Conservation (phyloP, 2,888 invertebrate genomes). For the Hypomecis punctinalis region DNA sequence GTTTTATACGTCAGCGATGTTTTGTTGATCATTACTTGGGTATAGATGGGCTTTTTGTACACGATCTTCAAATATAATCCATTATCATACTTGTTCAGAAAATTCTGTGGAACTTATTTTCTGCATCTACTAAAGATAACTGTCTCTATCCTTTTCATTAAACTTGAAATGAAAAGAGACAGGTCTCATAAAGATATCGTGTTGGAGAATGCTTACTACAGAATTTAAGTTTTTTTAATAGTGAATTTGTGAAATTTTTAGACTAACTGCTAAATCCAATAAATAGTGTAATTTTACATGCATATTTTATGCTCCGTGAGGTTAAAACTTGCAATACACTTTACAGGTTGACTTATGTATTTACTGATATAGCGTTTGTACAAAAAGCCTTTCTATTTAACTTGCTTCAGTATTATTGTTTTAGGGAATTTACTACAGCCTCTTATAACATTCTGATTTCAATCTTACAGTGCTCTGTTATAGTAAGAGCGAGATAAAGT, state of each 20-base stretch:
- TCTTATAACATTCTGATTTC: slow-evolving; percentile 1
- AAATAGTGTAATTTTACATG: no score
- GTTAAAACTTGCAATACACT: no score
- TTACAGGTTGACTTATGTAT: no score
- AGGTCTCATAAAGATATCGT: background rate
- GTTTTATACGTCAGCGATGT: slow-evolving; percentile 59
- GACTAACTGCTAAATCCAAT: no score
- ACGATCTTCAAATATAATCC: background rate
- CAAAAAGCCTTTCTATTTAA: background rate
- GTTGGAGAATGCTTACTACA: background rate
- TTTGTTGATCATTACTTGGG: slow-evolving; percentile 40
- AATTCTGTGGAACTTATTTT: background rate
- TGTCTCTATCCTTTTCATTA: background rate
- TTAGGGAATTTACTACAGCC: background rate
- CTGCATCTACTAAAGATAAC: background rate
- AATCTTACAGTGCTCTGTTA: slow-evolving; percentile 5
- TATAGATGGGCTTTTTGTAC: slow-evolving; percentile 13
- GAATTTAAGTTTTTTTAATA: background rate
- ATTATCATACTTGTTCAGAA: no score
- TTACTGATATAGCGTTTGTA: background rate
- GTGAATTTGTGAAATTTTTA: no score
- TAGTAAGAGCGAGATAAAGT: slow-evolving; percentile 14
- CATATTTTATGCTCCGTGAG: no score
- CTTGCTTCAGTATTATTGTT: slow-evolving; percentile 2
- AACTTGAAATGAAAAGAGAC: slow-evolving; percentile 1